phyloP scores from a whole-genome alignment of 2,888 invertebrate species.

The Meiosimyza platycephala region DNA sequence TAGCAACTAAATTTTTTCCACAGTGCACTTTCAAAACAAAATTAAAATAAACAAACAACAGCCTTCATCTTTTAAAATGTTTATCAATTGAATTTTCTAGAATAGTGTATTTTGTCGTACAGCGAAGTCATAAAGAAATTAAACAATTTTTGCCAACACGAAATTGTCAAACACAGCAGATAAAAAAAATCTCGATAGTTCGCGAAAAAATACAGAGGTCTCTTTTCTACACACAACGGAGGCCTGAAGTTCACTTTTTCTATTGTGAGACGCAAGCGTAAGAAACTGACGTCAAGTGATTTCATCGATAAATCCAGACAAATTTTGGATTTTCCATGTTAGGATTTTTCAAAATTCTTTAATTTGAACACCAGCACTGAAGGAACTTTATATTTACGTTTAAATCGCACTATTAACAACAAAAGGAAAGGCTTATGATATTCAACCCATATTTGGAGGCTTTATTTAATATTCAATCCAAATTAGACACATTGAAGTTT shows the following conservation, averaged over 20 bases:
- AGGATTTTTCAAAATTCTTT: too few species aligned
- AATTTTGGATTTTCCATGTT: slow-evolving; percentile 29
- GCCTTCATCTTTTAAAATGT: not conserved
- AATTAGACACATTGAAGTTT: not conserved
- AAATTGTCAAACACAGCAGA: not conserved
- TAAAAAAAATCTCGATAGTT: not conserved
- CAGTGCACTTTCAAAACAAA: not conserved
- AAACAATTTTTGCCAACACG: slow-evolving; percentile 28
- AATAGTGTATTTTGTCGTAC: slow-evolving; percentile 27
- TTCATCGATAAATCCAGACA: slow-evolving; percentile 74
- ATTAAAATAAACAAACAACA: not conserved
- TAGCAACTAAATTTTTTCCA: not conserved
- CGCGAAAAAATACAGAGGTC: not conserved
- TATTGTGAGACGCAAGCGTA: not conserved
- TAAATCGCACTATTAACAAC: not conserved
- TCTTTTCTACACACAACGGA: not conserved
- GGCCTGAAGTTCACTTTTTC: not conserved
- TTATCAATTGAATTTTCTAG: slow-evolving; percentile 36
- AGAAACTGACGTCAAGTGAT: slow-evolving; percentile 42
- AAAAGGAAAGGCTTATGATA: too few species aligned
- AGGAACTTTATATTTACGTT: not conserved
- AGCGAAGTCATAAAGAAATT: slow-evolving; percentile 23
- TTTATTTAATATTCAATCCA: not conserved
- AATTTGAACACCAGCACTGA: too few species aligned
- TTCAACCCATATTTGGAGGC: not conserved